Conservation (phyloP, 2,888 invertebrate genomes). For the Salticus scenicus region DNA sequence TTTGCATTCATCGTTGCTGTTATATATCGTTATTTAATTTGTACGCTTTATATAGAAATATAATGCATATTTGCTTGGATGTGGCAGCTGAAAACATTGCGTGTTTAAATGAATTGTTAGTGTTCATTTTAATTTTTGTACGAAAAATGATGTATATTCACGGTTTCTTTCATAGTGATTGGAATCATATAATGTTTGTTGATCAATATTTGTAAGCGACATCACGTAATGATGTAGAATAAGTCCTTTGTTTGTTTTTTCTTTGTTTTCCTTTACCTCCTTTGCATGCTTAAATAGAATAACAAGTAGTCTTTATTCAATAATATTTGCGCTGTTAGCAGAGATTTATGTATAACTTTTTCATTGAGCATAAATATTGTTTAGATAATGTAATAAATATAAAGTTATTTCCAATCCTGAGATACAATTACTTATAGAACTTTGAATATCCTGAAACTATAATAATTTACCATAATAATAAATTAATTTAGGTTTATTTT, state of each 20-base stretch:
- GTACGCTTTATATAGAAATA: no score
- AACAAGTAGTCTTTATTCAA: neutral
- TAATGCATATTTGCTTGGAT: neutral
- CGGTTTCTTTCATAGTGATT: neutral
- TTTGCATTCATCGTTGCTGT: no score
- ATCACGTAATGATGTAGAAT: slow-evolving; percentile 2
- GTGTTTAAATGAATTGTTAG: neutral
- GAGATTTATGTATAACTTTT: neutral
- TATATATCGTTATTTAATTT: no score
- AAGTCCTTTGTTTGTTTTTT: neutral
- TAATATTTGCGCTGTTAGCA: neutral
- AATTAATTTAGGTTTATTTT: no score
- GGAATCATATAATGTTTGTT: slow-evolving; percentile 7
- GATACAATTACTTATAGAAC: no score
- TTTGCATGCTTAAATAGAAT: neutral
- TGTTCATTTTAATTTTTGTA: neutral
- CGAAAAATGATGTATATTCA: neutral
- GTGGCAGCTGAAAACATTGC: neutral
- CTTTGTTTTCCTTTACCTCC: slow-evolving; percentile 3
- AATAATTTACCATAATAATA: no score
- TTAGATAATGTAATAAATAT: no score
- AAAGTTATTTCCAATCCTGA: no score
- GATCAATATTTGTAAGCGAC: neutral
- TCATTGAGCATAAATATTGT: neutral
- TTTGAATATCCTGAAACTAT: no score